Conservation (phyloP, 2,113 vertebrate species). For the Mirounga angustirostris region DNA sequence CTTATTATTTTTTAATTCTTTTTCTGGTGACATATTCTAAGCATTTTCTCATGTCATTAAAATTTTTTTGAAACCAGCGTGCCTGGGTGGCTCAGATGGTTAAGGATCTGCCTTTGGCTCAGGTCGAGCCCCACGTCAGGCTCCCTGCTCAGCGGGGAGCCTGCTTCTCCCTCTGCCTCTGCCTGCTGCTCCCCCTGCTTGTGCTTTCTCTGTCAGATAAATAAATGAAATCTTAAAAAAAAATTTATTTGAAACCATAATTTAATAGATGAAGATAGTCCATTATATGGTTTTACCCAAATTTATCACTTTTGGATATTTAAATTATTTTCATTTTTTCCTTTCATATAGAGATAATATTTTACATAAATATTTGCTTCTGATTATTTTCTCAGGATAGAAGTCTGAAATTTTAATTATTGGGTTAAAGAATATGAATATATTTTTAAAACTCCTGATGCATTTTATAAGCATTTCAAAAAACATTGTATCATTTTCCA, state of each 20-base stretch:
- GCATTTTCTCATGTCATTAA: neutral
- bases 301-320: constrained; percentile 16
- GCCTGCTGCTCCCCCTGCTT: neutral
- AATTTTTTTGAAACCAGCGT: neutral
- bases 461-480: constrained; percentile 29
- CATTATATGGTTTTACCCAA: neutral
- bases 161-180: neutral
- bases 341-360: neutral
- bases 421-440: neutral
- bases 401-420: constrained; percentile 7
- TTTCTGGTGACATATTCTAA: neutral
- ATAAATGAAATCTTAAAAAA: neutral
- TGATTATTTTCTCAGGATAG: constrained; percentile 19
- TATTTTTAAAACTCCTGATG: neutral
- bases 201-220: neutral
- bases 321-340: constrained; percentile 4
- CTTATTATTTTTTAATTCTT: neutral
- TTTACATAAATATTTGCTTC: neutral
- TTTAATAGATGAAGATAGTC: neutral
- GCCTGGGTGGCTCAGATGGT: neutral
- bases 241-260: neutral
- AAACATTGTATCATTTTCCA: neutral
- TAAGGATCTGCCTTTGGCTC: neutral
- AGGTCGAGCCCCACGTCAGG: neutral
- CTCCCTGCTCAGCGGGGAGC: neutral